Conservation (phyloP, 2,113 vertebrate genomes). For the Pelvicachromis taeniatus region DNA sequence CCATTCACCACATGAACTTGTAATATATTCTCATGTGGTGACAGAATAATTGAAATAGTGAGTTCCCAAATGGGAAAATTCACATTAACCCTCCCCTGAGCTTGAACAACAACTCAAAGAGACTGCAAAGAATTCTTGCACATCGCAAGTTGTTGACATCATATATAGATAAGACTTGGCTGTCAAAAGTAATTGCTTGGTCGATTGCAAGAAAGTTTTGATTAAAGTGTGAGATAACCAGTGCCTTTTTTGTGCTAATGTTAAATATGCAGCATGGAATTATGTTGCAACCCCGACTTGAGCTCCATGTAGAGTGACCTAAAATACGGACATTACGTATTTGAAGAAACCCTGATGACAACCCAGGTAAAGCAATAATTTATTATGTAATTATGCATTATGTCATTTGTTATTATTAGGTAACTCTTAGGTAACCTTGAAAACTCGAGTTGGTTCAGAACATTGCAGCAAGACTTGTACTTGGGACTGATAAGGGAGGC, state of each 20-base stretch:
- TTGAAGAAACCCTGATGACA: not conserved
- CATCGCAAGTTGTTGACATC: not conserved
- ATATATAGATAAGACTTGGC: not conserved
- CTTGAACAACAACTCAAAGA: not conserved
- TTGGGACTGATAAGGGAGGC: not conserved
- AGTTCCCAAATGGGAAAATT: not conserved
- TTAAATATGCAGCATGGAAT: not conserved
- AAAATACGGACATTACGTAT: not conserved
- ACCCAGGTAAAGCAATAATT: not conserved
- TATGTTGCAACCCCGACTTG: not conserved
- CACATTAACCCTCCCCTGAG: not conserved
- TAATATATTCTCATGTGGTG: not conserved
- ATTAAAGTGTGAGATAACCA: not conserved
- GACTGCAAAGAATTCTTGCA: not conserved
- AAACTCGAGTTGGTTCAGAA: not conserved
- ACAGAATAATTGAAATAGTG: not conserved
- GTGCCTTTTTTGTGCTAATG: not conserved
- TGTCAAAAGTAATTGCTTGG: not conserved
- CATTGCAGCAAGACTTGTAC: not conserved
- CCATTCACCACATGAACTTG: not conserved
- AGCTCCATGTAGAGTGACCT: not conserved
- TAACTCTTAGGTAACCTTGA: too few species aligned
- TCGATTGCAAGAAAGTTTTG: not conserved
- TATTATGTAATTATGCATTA: not conserved
- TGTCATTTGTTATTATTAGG: too few species aligned